A percentile compares a stretch with the other conserved stretches of the same genome.
These are phyloP conservation scores for Charaxes varanes DNA, from an alignment of 1,140 invertebrate species.

Conservation along the genomic window DNA sequence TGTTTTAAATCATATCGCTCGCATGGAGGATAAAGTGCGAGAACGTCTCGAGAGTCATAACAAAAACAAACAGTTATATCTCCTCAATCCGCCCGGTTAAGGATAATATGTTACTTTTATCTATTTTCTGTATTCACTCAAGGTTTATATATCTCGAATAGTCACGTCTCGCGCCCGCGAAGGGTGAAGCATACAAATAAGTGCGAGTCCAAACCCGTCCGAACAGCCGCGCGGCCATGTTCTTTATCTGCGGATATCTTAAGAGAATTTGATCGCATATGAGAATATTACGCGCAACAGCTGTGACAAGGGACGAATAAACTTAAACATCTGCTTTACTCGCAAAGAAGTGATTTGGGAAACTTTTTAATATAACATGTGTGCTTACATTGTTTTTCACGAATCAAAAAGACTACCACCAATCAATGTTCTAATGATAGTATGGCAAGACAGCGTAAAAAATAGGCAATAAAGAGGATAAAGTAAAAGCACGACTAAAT, in stretches of 20 bases:
- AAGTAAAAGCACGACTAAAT: too few species aligned
- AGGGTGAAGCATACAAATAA: conserved; percentile 72
- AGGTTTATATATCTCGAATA: conserved; percentile 73
- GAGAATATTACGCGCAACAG: conserved; percentile 70
- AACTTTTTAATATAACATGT: conserved; percentile 2
- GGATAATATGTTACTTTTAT: conserved; percentile 72
- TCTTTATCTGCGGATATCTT: conserved; percentile 71
- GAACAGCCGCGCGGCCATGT: conserved; percentile 62
- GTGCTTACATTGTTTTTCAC: too few species aligned
- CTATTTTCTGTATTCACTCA: conserved; percentile 73
- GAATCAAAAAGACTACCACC: too few species aligned
- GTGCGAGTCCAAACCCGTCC: conserved; percentile 66
- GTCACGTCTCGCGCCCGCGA: conserved; percentile 63
- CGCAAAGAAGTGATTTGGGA: conserved; percentile 10
- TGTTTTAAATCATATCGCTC: not conserved
- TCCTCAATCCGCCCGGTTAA: conserved; percentile 57
- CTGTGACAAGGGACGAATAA: conserved; percentile 69
- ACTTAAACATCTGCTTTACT: conserved; percentile 48
- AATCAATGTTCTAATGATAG: too few species aligned
- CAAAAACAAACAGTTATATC: conserved; percentile 46
- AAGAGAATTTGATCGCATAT: conserved; percentile 72
- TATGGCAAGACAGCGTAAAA: too few species aligned
- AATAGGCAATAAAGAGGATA: too few species aligned
- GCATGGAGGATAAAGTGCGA: not conserved
- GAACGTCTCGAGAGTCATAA: conserved; percentile 3